Evolutionary conservation across 2,888 invertebrate species (phyloP).

Genomic region (Heliconius aoede): DNA sequence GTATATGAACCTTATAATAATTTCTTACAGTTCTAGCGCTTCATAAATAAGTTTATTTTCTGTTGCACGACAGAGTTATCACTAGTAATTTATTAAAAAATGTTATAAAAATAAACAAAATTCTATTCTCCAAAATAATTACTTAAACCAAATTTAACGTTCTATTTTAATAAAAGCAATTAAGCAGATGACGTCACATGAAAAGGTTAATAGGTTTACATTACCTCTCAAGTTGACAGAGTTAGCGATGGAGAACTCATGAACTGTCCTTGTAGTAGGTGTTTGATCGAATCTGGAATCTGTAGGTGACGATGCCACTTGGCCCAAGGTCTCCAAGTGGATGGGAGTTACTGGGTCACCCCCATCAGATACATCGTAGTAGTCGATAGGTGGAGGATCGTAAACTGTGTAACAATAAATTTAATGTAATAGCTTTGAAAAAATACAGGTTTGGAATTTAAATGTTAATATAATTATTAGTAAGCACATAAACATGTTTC

Average conservation of each 20-base stretch:
- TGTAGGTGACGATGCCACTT: slow-evolving; percentile 56
- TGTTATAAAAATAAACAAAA: not conserved
- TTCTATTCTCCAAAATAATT: not conserved
- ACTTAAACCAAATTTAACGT: not conserved
- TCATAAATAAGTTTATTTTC: not conserved
- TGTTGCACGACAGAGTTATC: too few species aligned
- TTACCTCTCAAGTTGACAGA: slow-evolving; percentile 76
- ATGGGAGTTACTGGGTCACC: slow-evolving; percentile 66
- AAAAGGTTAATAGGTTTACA: not conserved
- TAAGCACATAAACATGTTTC: not conserved
- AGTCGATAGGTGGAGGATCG: slow-evolving; percentile 50
- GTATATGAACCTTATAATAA: not conserved
- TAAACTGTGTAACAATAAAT: slow-evolving; percentile 7
- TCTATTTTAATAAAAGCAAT: not conserved
- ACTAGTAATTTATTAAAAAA: not conserved
- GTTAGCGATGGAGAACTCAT: slow-evolving; percentile 74
- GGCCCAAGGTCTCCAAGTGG: slow-evolving; percentile 58
- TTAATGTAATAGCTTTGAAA: not conserved
- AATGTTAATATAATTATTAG: too few species aligned
- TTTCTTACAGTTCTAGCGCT: not conserved
- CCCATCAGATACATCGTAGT: slow-evolving; percentile 66
- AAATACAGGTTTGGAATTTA: too few species aligned
- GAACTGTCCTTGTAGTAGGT: slow-evolving; percentile 63
- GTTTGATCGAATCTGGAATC: slow-evolving; percentile 60
- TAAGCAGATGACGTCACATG: not conserved